phyloP scores from a whole-genome alignment of 2,797 vertebrate genomes.

The Sebastes miniatus region DNA sequence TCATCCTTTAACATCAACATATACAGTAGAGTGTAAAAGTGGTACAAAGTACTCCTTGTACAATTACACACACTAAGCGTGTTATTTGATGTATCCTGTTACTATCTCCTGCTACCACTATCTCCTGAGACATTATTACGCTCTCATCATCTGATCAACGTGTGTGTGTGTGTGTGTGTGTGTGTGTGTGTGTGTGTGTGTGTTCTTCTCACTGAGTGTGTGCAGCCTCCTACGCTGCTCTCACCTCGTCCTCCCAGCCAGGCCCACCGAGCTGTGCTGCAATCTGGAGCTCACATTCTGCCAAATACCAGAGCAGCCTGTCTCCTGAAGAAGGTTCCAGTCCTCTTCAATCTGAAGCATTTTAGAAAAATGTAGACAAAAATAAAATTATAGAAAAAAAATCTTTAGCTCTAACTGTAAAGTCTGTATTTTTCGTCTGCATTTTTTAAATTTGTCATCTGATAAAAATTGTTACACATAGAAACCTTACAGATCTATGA shows the following conservation, averaged over 20 bases:
- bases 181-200: background rate
- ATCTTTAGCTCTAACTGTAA: background rate
- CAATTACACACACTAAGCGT: background rate
- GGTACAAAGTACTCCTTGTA: background rate
- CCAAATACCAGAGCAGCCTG: constrained; percentile 23
- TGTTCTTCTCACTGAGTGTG: background rate
- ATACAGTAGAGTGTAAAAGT: background rate
- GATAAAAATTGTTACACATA: background rate
- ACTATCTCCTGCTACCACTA: background rate
- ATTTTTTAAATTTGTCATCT: background rate
- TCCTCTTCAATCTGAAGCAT: background rate
- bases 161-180: background rate
- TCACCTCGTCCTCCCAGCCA: constrained; percentile 32
- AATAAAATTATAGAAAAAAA: background rate
- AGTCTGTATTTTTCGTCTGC: background rate
- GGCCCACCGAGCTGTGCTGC: constrained; percentile 50
- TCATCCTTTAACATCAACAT: no score
- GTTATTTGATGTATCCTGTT: background rate
- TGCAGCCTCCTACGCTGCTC: constrained; percentile 38
- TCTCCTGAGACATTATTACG: background rate
- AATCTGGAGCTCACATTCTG: constrained; percentile 58
- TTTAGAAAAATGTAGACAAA: background rate
- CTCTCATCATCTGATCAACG: background rate
- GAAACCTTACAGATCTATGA: background rate
- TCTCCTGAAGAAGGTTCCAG: background rate